These are phyloP conservation scores for Yoshiicerus persimilis DNA, from an alignment of 1,140 invertebrate genomes.

Conservation along the genomic window DNA sequence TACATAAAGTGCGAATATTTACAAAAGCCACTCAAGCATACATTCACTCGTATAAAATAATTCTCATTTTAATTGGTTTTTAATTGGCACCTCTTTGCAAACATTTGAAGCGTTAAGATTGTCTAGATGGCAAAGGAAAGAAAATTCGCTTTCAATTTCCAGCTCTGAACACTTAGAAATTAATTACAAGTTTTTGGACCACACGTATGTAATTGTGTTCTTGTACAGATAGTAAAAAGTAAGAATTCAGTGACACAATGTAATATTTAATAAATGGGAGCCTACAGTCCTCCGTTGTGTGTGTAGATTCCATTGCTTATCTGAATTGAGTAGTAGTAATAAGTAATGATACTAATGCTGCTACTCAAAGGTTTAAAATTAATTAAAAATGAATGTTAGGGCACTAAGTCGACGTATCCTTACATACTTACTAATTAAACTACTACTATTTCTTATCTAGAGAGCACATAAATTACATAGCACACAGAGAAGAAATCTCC, in stretches of 20 bases:
- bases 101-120: neutral
- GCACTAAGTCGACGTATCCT: neutral
- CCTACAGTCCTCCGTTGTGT: neutral
- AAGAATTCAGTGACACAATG: neutral
- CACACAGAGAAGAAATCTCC: neutral
- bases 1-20: too few species aligned
- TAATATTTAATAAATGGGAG: neutral
- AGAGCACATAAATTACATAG: constrained; percentile 1
- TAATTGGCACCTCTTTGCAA: neutral
- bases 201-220: neutral
- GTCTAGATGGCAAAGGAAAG: neutral
- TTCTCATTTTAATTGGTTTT: neutral
- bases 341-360: neutral
- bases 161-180: neutral
- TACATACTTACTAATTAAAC: neutral
- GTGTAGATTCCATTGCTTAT: neutral
- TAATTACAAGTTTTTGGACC: neutral
- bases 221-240: neutral
- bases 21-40: neutral
- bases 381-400: neutral
- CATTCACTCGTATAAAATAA: neutral
- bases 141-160: neutral
- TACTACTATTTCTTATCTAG: neutral
- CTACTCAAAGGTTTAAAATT: neutral
- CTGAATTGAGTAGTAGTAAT: neutral